Percentiles rank a stretch among this genome's conserved stretches.
Conservation (phyloP, 2,113 vertebrate species). For the Choloepus hoffmanni region DNA sequence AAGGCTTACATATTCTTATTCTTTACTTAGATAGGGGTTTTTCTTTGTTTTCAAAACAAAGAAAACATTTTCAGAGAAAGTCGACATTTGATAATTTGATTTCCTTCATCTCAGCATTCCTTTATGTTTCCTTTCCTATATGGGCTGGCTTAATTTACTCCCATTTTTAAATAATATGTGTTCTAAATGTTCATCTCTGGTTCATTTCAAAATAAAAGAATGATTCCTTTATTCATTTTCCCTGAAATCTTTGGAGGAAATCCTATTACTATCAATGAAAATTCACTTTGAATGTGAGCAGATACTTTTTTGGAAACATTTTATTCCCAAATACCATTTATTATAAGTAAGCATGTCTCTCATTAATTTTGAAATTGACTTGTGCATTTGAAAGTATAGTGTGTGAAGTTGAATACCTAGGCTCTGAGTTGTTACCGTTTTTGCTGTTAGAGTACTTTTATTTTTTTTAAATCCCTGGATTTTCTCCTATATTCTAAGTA, state of each 20-base stretch:
- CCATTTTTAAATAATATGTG: slow-evolving; percentile 29
- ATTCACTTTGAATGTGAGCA: background rate
- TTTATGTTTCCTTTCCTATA: slow-evolving; percentile 18
- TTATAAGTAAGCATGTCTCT: background rate
- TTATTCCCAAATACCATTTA: background rate
- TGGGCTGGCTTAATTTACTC: background rate
- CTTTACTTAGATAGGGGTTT: slow-evolving; percentile 18
- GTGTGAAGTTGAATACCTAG: background rate
- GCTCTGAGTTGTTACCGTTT: background rate
- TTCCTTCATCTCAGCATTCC: slow-evolving; percentile 21
- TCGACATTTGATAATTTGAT: slow-evolving; percentile 21
- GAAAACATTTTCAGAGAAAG: background rate
- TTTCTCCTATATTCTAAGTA: slow-evolving; percentile 8
- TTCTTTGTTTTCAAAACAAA: slow-evolving; percentile 30
- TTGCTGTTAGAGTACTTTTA: background rate
- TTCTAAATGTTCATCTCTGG: background rate
- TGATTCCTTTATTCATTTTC: background rate
- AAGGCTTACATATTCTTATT: background rate
- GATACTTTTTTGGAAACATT: background rate
- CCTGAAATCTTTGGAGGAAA: slow-evolving; percentile 28
- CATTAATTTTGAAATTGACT: slow-evolving; percentile 8
- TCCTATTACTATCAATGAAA: background rate
- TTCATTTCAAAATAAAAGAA: background rate
- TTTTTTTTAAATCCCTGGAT: background rate
- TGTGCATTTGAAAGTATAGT: background rate